These are phyloP conservation scores for Macropus fuliginosus DNA, from an alignment of 2,797 vertebrate genomes.

Conservation along the genomic window DNA sequence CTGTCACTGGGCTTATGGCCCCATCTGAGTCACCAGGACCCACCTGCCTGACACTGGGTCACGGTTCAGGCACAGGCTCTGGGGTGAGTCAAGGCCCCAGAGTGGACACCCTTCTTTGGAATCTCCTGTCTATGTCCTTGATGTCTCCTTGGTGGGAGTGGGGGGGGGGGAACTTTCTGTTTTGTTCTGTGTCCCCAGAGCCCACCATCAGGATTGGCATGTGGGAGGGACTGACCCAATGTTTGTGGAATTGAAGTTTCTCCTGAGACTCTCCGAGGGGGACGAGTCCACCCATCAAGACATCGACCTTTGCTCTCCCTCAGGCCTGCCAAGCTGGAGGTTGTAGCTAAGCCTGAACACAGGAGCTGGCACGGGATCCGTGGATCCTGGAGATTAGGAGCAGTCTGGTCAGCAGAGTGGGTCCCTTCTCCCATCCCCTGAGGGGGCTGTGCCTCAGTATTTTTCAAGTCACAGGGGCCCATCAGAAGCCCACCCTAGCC, in stretches of 20 bases:
- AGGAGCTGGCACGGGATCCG: background rate
- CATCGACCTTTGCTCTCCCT: background rate
- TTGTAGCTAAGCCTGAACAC: no score
- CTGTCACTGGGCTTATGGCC: no score
- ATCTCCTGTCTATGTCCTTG: background rate
- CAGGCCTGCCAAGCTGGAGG: background rate
- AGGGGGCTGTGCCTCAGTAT: background rate
- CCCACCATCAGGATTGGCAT: no score
- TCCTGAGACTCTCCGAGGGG: background rate
- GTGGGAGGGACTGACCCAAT: no score
- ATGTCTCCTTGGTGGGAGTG: background rate
- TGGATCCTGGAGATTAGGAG: background rate
- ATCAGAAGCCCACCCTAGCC: background rate
- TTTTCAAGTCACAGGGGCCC: background rate
- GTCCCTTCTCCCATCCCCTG: conserved; percentile 29
- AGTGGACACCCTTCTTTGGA: no score
- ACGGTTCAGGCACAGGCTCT: background rate
- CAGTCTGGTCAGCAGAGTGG: background rate
- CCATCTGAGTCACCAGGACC: no score
- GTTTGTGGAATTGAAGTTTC: no score
- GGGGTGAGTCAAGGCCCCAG: no score
- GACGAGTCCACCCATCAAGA: background rate
- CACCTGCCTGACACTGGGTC: no score
- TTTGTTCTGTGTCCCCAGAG: no score
- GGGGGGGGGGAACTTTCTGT: no score